Base-by-base conservation (phyloP, 2,888 invertebrate genomes). In the Listrodromus nycthemerus region DNA sequence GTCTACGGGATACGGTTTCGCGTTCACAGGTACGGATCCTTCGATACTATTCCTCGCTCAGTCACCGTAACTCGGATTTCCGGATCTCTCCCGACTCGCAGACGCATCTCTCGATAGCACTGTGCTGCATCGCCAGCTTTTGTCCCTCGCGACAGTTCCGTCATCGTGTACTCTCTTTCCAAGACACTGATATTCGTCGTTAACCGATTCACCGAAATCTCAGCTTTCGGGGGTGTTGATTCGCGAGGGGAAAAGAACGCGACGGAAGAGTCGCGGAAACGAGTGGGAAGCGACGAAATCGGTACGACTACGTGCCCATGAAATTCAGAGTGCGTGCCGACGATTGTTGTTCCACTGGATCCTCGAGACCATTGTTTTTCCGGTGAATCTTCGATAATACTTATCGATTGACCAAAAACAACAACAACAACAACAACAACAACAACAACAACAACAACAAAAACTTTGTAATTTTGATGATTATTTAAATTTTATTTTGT, bases 31-130 rank as follows among this genome's bases (percentile, higher is more conserved):
- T 74, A 63, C 48, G 73, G 30, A 30, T 61, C 61, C 61, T 86
- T 82, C 48, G 66, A 80, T 76, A 80, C 76, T 75, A 66, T 80
- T 67, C 48, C 83, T 80, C 80, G 8, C 33, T 65, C 19, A 61
- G 71, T 69, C 30, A 50, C 70, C 83, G 66, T 66, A 37, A 71
- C 41, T 55, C 2, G 27, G 30, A 30, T 58, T 41, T 66, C 16
- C 27, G 50, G 73, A 69, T 52, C 27, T 73, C 55, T 67, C 19
- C 41, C 33, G 8, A 16, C n/a, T 27, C 21, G 16, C 48, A 65
- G n/a, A 30, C 7, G n/a, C 13, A 33, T 8, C 21, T 50, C 63
- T 19, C 55, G 30, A 33, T n/a, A 21, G 1, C 24, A 52, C 67
- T 74, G 74, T 55, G 16, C 61, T 55, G 16, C 61, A 33, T 52